Base-by-base conservation (phyloP, 2,888 invertebrate genomes). In the Camponotus fellah region DNA sequence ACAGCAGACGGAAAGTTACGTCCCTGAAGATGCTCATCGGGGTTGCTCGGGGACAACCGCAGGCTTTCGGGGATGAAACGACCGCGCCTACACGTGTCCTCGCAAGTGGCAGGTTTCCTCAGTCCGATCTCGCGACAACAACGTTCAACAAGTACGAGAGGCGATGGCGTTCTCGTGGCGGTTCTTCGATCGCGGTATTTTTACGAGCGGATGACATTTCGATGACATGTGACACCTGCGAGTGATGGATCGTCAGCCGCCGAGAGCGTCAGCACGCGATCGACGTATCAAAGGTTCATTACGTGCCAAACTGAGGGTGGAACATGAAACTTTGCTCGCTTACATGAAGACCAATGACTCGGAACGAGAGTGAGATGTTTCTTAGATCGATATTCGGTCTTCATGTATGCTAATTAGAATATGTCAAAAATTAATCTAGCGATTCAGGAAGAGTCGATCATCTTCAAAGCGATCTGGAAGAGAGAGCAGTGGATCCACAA, bases 61-160 rank as follows among this genome's bases (percentile, higher is more conserved):
- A 85, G 60, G 82, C 79, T 80, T 74, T 85, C 87, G 82, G 85
- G 87, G 86, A 87, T 86, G 86, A 88, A 85, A 84, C 83, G 85
- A 77, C 90, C 91, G 89, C 90, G 90, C 91, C 91, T 91, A 90
- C 89, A 91, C 91, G 90, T 90, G 56, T 58, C 34, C 56, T 53
- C 81, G 40, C 65, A 21, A 64, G 53, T 56, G 14, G 12, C 58
- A 56, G 71, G n/a, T 58, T 9, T 46, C 64, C 49, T 65, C 82
- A 58, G 56, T 49, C 32, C 8, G 60, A 75, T 9, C 34, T 60
- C 43, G 53, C 66, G 26, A 2, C 26, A 26, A 26, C 26, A 49
- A 60, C 56, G 69, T 76, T 82, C 84, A 76, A 84, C 82, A 76
- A 84, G 75, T 82, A 76, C 68, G 56, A 46, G 66, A 26, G n/a